These are phyloP conservation scores for Drosophila navojoa DNA, from an alignment of 1,140 invertebrate genomes.

Conservation along the genomic window DNA sequence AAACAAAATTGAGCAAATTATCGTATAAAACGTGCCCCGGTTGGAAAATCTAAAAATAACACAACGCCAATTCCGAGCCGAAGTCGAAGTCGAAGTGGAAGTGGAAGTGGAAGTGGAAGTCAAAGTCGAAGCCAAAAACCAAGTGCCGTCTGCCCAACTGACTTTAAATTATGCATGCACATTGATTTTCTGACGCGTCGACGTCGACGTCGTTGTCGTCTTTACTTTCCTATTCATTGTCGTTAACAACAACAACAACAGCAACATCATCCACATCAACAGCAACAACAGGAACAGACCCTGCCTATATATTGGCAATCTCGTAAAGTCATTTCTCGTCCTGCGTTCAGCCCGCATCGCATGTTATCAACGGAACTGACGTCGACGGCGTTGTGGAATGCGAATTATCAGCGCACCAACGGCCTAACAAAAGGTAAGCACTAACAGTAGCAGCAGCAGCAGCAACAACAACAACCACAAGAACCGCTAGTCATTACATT, in stretches of 20 bases:
- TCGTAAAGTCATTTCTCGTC: conserved; percentile 50
- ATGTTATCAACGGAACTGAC: conserved; percentile 76
- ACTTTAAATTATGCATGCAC: conserved; percentile 78
- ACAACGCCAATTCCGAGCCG: conserved; percentile 15
- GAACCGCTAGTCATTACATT: background rate
- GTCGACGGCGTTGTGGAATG: conserved; percentile 76
- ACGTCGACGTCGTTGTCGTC: conserved; percentile 31
- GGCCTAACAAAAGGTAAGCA: conserved; percentile 73
- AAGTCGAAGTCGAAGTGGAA: conserved; percentile 14
- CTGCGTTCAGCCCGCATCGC: conserved; percentile 33
- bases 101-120: conserved; percentile 22
- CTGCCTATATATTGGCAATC: conserved; percentile 55
- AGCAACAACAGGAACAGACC: background rate
- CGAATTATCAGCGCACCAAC: conserved; percentile 74
- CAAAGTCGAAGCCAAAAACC: conserved; percentile 24
- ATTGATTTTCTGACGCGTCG: conserved; percentile 71
- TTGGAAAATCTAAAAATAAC: conserved; percentile 66
- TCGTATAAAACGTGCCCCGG: conserved; percentile 65
- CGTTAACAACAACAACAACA: conserved; percentile 15
- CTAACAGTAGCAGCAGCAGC: background rate
- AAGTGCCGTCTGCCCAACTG: conserved; percentile 61
- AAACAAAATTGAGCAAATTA: conserved; percentile 78
- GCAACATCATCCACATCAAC: conserved; percentile 12
- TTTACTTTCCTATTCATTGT: conserved; percentile 21
- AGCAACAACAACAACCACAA: conserved; percentile 2